Percentiles rank a stretch among this genome's conserved stretches.
Conservation (phyloP, 37 sponge, comb jelly and placozoan genomes). For the Cladorhizidae sp. region DNA sequence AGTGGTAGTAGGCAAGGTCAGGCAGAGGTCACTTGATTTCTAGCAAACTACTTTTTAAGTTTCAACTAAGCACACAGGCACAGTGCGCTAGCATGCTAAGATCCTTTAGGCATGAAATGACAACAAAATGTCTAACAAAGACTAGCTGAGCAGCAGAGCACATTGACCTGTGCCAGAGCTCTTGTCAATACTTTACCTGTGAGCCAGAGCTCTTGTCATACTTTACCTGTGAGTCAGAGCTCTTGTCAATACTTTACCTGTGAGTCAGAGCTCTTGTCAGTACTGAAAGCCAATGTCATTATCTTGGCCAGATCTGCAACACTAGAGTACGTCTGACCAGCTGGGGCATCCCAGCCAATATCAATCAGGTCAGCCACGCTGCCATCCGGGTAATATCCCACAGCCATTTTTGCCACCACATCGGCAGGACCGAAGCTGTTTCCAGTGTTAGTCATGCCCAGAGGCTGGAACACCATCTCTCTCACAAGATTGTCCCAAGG, state of each 20-base stretch:
- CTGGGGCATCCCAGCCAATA: slow-evolving; percentile 83
- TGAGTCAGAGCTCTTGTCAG: not conserved
- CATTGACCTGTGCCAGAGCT: too few relatives aligned
- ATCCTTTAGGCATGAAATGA: too few relatives aligned
- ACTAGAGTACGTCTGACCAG: slow-evolving; percentile 73
- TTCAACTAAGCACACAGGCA: too few relatives aligned
- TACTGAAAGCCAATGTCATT: slow-evolving; percentile 59
- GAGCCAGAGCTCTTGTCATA: not conserved
- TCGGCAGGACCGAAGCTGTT: slow-evolving; percentile 30
- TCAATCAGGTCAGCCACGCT: slow-evolving; percentile 44
- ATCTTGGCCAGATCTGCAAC: slow-evolving; percentile 60
- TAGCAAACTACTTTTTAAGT: too few relatives aligned
- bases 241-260: too few relatives aligned
- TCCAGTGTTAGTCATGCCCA: slow-evolving; percentile 61
- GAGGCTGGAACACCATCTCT: slow-evolving; percentile 38
- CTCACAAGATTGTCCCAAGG: slow-evolving; percentile 65
- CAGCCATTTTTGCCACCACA: slow-evolving; percentile 47
- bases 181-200: too few relatives aligned
- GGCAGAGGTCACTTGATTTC: too few relatives aligned
- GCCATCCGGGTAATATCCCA: slow-evolving; percentile 59
- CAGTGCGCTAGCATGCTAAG: too few relatives aligned
- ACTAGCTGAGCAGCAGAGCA: too few relatives aligned
- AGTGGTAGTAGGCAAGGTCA: too few relatives aligned
- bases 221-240: too few relatives aligned
- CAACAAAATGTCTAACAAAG: too few relatives aligned